Conservation (phyloP, 2,888 invertebrate genomes). For the Scaptomyza polygonia region DNA sequence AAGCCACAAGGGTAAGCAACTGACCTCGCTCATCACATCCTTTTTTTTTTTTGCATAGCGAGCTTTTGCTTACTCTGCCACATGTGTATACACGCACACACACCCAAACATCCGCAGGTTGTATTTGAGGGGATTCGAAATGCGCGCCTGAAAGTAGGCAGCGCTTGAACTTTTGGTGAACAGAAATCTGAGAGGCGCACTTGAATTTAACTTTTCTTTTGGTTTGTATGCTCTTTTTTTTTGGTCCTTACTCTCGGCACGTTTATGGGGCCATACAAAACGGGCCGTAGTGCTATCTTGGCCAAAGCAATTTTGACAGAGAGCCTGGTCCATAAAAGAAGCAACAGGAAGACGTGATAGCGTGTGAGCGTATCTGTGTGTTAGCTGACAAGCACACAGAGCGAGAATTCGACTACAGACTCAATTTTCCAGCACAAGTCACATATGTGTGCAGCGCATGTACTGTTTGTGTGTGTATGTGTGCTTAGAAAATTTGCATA, state of each 20-base stretch:
- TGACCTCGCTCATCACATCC: conserved; percentile 48
- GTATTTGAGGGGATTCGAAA: conserved; percentile 36
- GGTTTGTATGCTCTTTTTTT: neutral
- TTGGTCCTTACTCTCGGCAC: neutral
- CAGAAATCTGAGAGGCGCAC: conserved; percentile 41
- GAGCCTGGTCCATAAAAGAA: conserved; percentile 34
- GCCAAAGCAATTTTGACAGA: conserved; percentile 30
- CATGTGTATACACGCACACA: conserved; percentile 17
- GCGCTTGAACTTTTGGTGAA: conserved; percentile 28
- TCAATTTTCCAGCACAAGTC: conserved; percentile 12
- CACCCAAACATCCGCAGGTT: conserved; percentile 10
- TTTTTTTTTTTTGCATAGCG: conserved; percentile 11
- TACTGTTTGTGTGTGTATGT: conserved; percentile 8
- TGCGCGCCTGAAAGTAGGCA: conserved; percentile 47
- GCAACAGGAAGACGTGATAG: conserved; percentile 55
- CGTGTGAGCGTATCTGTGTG: conserved; percentile 4
- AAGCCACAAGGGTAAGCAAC: conserved; percentile 46
- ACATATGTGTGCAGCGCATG: conserved; percentile 18
- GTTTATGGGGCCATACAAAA: conserved; percentile 25
- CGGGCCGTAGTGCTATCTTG: conserved; percentile 34
- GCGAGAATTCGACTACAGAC: conserved; percentile 2
- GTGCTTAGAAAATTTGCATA: conserved; percentile 55
- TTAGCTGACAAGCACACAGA: conserved; percentile 25
- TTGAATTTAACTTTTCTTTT: conserved; percentile 17
- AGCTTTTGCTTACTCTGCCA: conserved; percentile 25